Conservation (phyloP, 2,888 invertebrate genomes). For the Eupithecia pulchellata region DNA sequence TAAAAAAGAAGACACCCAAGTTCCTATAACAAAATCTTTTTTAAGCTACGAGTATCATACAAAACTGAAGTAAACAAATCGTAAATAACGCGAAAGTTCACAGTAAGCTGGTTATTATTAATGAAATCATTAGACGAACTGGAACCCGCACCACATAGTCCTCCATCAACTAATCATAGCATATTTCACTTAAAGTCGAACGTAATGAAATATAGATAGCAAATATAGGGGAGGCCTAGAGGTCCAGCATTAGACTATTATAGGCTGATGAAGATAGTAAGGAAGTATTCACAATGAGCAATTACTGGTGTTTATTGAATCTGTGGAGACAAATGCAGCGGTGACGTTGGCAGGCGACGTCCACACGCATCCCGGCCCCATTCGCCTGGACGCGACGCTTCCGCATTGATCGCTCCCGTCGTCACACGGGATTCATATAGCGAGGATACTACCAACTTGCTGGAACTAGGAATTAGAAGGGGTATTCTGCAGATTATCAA, state of each 20-base stretch:
- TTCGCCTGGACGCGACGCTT: slow-evolving; percentile 73
- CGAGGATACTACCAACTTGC: slow-evolving; percentile 53
- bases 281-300: slow-evolving; percentile 42
- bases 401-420: slow-evolving; percentile 80
- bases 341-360: slow-evolving; percentile 52
- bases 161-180: no score
- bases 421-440: slow-evolving; percentile 76
- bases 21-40: neutral
- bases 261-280: neutral
- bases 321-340: slow-evolving; percentile 47
- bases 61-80: slow-evolving; percentile 17
- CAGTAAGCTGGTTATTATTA: slow-evolving; percentile 20
- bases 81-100: slow-evolving; percentile 20
- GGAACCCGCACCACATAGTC: no score
- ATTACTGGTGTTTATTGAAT: slow-evolving; percentile 46
- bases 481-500: no score
- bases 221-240: no score
- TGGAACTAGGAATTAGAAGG: no score
- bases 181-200: no score
- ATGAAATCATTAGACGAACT: slow-evolving; percentile 29
- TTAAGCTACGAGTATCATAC: neutral
- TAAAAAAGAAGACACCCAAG: neutral
- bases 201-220: no score
- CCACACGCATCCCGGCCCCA: slow-evolving; percentile 77
- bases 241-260: no score